These are phyloP conservation scores for Hestina assimilis DNA, from an alignment of 1,140 invertebrate genomes.

Conservation along the genomic window DNA sequence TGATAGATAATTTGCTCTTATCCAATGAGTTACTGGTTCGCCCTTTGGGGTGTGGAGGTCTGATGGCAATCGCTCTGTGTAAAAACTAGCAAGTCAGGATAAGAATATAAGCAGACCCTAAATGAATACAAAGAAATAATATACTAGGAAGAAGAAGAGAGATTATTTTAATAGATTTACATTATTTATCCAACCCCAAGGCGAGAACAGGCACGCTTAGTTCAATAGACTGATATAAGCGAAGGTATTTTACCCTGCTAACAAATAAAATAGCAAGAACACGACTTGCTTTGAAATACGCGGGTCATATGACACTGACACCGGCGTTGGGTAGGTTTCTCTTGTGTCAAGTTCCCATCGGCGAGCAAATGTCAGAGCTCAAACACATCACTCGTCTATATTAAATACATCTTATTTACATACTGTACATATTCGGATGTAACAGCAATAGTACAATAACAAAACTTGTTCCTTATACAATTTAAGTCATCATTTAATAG, in stretches of 20 bases:
- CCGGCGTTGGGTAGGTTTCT: constrained; percentile 31
- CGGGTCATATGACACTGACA: constrained; percentile 54
- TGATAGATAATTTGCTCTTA: too few species aligned
- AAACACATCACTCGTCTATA: constrained; percentile 8
- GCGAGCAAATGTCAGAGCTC: constrained; percentile 19
- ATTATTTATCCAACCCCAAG: constrained; percentile 20
- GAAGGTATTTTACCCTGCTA: constrained; percentile 40
- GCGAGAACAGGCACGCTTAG: constrained; percentile 31
- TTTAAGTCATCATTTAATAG: not conserved
- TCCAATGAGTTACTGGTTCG: too few species aligned
- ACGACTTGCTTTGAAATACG: constrained; percentile 47
- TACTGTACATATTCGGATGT: not conserved
- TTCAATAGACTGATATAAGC: constrained; percentile 49
- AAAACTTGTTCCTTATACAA: not conserved
- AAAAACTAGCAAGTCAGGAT: too few species aligned
- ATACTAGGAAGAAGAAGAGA: too few species aligned
- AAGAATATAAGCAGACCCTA: too few species aligned
- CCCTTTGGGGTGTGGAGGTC: too few species aligned
- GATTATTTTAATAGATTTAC: not conserved
- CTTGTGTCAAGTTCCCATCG: constrained; percentile 29
- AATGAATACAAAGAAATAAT: too few species aligned
- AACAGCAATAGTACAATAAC: not conserved
- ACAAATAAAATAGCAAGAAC: constrained; percentile 58
- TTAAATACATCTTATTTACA: constrained; percentile 15
- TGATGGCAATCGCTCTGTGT: too few species aligned